Base-by-base conservation (phyloP, 1,140 invertebrate species). In the Thaumetopoea pityocampa region DNA sequence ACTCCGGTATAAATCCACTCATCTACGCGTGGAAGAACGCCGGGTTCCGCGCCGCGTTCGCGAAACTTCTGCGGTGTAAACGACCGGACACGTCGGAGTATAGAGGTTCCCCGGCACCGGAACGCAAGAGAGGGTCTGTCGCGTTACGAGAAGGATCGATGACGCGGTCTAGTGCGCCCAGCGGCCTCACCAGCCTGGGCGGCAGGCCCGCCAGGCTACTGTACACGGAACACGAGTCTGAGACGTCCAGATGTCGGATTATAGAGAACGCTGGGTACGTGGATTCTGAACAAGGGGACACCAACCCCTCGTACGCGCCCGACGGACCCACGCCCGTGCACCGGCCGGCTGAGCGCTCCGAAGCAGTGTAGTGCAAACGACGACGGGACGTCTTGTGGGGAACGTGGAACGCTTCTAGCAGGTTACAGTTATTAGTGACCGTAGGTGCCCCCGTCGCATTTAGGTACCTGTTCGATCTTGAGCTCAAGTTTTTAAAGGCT, bases 21-120 rank as follows among this genome's bases (percentile, higher is more conserved):
- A 93, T 93, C 51, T 94, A 94, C 71, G 92, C 92, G 5, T 94
- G 92, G 92, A 94, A 94, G 71, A 93, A 93, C 61, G 83, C 87
- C 3, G 91, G 89, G 26, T 93, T 93, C 53, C 88, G 91, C 4
- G 86, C 86, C 12, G 90, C 91, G 1, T 93, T 93, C 57, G 80
- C 85, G 8, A 88, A 87, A 27, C 78, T 92, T 2, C 66, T 93
- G 1, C 86, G 87, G 7, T 91, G 91, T 58, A 87, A 88, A 42
- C 82, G 85, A 19, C 87, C 90, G 0, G 86, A 89, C 51, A 72
- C 74, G 3, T 81, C 80, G 0, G 83, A 85, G 38, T 85, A 84
- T 42, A 54, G 81, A 32, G 77, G 81, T 0, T 78, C 82, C 0
- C 77, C 73, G 0, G 69, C 73, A 4, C 73, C 73, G 4, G 74